Evolutionary conservation across 2,888 invertebrate species (phyloP).

Genomic region (Celastrina argiolus): DNA sequence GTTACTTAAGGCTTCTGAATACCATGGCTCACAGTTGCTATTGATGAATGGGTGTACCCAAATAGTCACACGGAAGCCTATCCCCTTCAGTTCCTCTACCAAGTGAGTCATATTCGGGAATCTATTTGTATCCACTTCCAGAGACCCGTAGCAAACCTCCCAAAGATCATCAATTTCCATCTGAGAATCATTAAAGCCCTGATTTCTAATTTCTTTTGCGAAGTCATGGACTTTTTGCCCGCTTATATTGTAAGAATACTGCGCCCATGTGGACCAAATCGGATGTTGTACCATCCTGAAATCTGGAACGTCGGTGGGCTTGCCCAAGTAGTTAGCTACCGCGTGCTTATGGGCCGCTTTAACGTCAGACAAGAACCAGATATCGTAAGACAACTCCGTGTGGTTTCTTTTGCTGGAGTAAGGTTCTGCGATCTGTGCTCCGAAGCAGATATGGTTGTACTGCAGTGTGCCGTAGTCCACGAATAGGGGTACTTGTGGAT

Average conservation of each 20-base stretch:
- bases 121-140: slow-evolving; percentile 82
- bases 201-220: slow-evolving; percentile 79
- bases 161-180: slow-evolving; percentile 92
- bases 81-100: slow-evolving; percentile 76
- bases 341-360: slow-evolving; percentile 81
- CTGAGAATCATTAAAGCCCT: slow-evolving; percentile 84
- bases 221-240: slow-evolving; percentile 80
- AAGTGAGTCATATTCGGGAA: slow-evolving; percentile 83
- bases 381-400: slow-evolving; percentile 74
- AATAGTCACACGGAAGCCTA: slow-evolving; percentile 85
- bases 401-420: slow-evolving; percentile 62
- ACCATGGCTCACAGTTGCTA: slow-evolving; percentile 80
- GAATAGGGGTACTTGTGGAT: slow-evolving; percentile 82
- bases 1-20: slow-evolving; percentile 72
- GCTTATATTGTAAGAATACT: slow-evolving; percentile 81
- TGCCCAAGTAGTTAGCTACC: slow-evolving; percentile 78
- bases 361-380: slow-evolving; percentile 79
- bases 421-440: slow-evolving; percentile 73
- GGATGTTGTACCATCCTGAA: slow-evolving; percentile 85
- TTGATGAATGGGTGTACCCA: slow-evolving; percentile 95
- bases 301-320: slow-evolving; percentile 81
- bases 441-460: slow-evolving; percentile 76
- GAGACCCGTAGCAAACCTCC: slow-evolving; percentile 91
- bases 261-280: slow-evolving; percentile 94
- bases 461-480: slow-evolving; percentile 81